These are phyloP conservation scores for Selenia dentaria DNA, from an alignment of 2,888 invertebrate genomes.

Conservation along the genomic window DNA sequence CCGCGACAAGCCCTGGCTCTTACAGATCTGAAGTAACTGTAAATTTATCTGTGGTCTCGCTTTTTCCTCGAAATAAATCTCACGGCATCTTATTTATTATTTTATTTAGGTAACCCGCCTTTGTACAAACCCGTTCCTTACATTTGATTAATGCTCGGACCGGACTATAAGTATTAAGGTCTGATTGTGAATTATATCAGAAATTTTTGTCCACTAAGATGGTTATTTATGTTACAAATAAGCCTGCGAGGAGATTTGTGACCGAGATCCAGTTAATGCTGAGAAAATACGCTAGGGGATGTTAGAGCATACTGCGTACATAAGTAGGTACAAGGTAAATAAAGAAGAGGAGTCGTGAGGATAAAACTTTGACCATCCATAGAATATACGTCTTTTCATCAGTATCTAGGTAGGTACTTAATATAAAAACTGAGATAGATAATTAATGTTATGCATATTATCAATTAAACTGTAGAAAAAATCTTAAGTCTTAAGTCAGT, in stretches of 20 bases:
- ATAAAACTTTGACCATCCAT: too few species aligned
- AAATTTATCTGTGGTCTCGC: constrained; percentile 34
- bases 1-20: constrained; percentile 74
- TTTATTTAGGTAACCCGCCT: constrained; percentile 77
- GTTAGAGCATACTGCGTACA: constrained; percentile 6
- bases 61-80: constrained; percentile 82
- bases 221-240: constrained; percentile 70
- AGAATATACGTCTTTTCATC: too few species aligned
- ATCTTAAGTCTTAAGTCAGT: too few species aligned
- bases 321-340: too few species aligned
- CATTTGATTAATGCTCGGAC: constrained; percentile 76
- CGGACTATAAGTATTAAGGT: constrained; percentile 69
- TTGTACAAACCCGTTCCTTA: constrained; percentile 76
- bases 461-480: too few species aligned
- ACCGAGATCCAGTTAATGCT: constrained; percentile 32
- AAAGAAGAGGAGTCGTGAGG: too few species aligned
- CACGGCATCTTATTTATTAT: constrained; percentile 82
- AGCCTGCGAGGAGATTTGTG: constrained; percentile 49
- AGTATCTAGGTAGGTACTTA: too few species aligned
- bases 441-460: too few species aligned
- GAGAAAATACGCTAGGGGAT: constrained; percentile 27
- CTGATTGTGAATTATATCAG: constrained; percentile 74
- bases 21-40: constrained; percentile 45
- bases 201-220: constrained; percentile 71
- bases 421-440: too few species aligned